These are phyloP conservation scores for Actinemys pallida DNA, from an alignment of 2,113 vertebrate genomes.

Conservation along the genomic window DNA sequence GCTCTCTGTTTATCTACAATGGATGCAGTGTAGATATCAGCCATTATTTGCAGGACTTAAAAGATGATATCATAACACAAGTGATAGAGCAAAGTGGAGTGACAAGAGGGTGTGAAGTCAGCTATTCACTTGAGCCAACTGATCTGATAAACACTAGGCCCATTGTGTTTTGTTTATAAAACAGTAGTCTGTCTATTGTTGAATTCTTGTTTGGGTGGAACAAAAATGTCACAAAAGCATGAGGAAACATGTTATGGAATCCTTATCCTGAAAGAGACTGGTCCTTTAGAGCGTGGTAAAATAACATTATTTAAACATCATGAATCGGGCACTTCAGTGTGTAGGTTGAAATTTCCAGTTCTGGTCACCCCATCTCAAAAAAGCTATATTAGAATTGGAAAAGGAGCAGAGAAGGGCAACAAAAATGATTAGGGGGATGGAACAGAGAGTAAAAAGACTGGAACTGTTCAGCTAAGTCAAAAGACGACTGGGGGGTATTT, in stretches of 20 bases:
- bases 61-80: conserved; percentile 81
- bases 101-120: conserved; percentile 59
- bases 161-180: conserved; percentile 69
- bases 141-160: conserved; percentile 21
- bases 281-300: not conserved
- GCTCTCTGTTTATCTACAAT: conserved; percentile 60
- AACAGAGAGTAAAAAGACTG: not conserved
- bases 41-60: conserved; percentile 68
- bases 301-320: not conserved
- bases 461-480: not conserved
- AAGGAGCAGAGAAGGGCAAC: not conserved
- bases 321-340: not conserved
- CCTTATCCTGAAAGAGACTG: conserved; percentile 21
- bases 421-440: not conserved
- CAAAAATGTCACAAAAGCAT: conserved; percentile 32
- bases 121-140: conserved; percentile 20
- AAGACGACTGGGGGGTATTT: not conserved
- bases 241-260: conserved; percentile 1
- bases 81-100: conserved; percentile 47
- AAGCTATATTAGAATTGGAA: not conserved
- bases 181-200: conserved; percentile 32
- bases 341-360: not conserved
- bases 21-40: conserved; percentile 75
- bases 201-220: conserved; percentile 35
- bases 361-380: not conserved